Base-by-base conservation (phyloP, 2,888 invertebrate genomes). In the Platycheirus albimanus region DNA sequence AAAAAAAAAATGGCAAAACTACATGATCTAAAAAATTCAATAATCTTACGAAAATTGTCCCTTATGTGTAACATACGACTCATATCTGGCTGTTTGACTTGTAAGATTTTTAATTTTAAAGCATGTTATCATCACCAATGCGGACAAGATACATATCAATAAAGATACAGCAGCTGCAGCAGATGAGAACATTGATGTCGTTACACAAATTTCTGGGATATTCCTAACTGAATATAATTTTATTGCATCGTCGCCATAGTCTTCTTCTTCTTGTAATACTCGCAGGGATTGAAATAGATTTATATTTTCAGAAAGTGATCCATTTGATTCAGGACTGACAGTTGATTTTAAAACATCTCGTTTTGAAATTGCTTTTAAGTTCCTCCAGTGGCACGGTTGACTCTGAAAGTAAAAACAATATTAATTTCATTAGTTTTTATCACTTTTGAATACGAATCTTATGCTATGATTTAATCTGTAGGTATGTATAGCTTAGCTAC, bases 371-470 rank as follows among this genome's bases (percentile, higher is more conserved):
- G 93, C 94, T 91, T 97, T 97, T 86, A 96, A 94, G 88, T 97
- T 97, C 79, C 97, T 94, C 97, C 97, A 97, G 90, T 97, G 97
- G 88, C 97, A 97, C 0, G 97, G 96, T 91, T 97, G 97, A 84
- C 96, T 96, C 97, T 97, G 91, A 30, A 88, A 88, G 8, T 20
- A 28, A 1, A 28, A 3, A 28, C 13, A 4, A 13, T 0, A 28
- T 2, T 28, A 1, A 52, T 6, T n/a, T n/a, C n/a, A n/a, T n/a
- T n/a, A n/a, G n/a, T n/a, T n/a, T n/a, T n/a, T n/a, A n/a, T n/a
- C n/a, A n/a, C n/a, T n/a, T n/a, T n/a, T n/a, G n/a, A n/a, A n/a
- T n/a, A n/a, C n/a, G n/a, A n/a, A n/a, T n/a, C n/a, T n/a, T n/a
- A n/a, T n/a, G n/a, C n/a, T n/a, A n/a, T n/a, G n/a, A n/a, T n/a